A percentile compares a stretch with the other conserved stretches of the same genome.
phyloP scores from a whole-genome alignment of 2,888 invertebrate genomes.

The Mimas tiliae region DNA sequence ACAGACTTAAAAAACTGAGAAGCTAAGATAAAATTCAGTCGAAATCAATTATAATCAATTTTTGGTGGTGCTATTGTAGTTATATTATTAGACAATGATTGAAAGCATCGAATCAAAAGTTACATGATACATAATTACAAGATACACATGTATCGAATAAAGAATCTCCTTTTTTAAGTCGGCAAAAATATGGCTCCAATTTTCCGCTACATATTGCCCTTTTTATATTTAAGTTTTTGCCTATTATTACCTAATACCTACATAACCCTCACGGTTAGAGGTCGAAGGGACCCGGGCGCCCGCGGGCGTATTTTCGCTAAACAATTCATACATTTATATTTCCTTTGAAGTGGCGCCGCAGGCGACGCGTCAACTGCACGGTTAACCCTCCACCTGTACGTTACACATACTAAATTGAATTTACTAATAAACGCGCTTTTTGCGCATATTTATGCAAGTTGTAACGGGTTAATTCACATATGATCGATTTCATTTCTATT shows the following conservation, averaged over 20 bases:
- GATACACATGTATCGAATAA: no score
- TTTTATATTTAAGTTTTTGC: conserved; percentile 1
- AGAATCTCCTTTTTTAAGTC: background rate
- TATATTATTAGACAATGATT: no score
- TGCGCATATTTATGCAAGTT: conserved; percentile 9
- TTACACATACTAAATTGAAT: conserved; percentile 69
- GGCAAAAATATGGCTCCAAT: background rate
- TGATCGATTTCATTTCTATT: no score
- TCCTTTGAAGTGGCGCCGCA: conserved; percentile 79
- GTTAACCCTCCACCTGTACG: conserved; percentile 70
- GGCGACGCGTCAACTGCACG: conserved; percentile 78
- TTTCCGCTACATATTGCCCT: background rate
- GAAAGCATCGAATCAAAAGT: no score
- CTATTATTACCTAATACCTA: conserved; percentile 32
- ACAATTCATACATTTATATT: conserved; percentile 82
- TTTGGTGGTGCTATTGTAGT: no score
- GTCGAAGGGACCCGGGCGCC: conserved; percentile 58
- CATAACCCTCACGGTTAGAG: conserved; percentile 52
- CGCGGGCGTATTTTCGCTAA: conserved; percentile 72
- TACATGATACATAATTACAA: no score
- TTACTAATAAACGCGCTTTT: conserved; percentile 34
- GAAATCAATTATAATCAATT: no score
- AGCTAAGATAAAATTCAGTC: no score
- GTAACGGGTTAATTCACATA: conserved; percentile 5
- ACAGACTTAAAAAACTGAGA: no score